Evolutionary conservation across 2,888 invertebrate genomes (phyloP), one percentile per base, ranked within the genome.

Genomic region (Lutraria lutraria): DNA sequence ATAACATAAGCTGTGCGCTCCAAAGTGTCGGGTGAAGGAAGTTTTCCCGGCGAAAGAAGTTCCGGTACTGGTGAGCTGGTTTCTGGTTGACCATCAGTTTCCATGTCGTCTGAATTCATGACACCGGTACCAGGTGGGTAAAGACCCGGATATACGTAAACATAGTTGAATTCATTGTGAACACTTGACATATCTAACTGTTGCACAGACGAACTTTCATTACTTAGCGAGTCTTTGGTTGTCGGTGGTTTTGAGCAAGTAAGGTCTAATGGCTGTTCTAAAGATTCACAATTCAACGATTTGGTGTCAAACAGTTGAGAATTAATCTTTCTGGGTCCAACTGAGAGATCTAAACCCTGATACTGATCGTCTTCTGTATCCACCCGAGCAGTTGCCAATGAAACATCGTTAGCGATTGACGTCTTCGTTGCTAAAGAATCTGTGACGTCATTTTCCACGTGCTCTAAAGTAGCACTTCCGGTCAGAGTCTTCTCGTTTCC

Each of bases 331-430:
- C 89, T 81, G 0, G 89, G 83, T 21, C 87, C 81, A 1, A 89
- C 88, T 10, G 91, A 87, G 15, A 91, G 88, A 63, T 91, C 91
- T 29, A 91, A 79, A 25, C 91, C 91, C 60, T 91, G 91, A 34
- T 88, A 91, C 68, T 91, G 88, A 12, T 91, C 91, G 31, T 91
- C 91, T 43, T 91, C 91, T 6, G 89, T 89, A 79, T 91, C 89
- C 4, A 91, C 83, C 8, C 91, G 63, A 12, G 91, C 63, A 10
- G 91, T 91, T 89, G 91, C 91, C 76, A 91, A 56, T 83, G 91
- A 91, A 29, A 91, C 91, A 34, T 91, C 91, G 13, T 85, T 88
- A 83, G 81, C 80, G 56, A 87, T 92, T 63, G 88, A 87, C 63
- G 82, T 88, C 81, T 52, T 89, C 43, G 81, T 86, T 54, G 88